Evolutionary conservation across 1,140 invertebrate genomes (phyloP), one percentile per base, ranked within the genome.

Genomic region (Calephelis nemesis): DNA sequence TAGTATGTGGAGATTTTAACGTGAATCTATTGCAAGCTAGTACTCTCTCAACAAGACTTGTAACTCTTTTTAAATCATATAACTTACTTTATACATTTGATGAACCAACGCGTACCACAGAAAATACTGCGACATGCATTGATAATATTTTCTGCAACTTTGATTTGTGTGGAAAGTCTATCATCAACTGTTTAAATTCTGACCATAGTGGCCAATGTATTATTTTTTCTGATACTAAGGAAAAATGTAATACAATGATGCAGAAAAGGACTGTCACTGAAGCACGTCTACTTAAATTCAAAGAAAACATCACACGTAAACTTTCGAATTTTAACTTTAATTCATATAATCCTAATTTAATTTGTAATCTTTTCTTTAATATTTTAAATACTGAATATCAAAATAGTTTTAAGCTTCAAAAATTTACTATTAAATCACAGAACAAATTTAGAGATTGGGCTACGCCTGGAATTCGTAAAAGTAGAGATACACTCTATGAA

Each of bases 331-430:
- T 13, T 15, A 50, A 13, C 15, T 50, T 50, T 50, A 50, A 13
- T 50, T 1, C 2, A 5, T 50, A 7, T 50, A 50, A 15, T 50
- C n/a, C n/a, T n/a, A n/a, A n/a, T n/a, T n/a, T n/a, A n/a, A n/a
- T n/a, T n/a, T n/a, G n/a, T n/a, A n/a, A n/a, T 50, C 13, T 13
- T 7, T 13, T 50, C 15, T 50, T 50, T 7, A 50, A 50, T 50
- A 13, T 50, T 7, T 50, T 50, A 50, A 50, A 50, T 50, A 50
- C n/a, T 13, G 49, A 50, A 50, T 50, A 9, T 50, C 48, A 50
- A 13, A 5, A 50, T 50, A 9, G 12, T 15, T 50, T 13, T 50
- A 50, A 50, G 49, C 4, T 50, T 50, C 49, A 50, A 50, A 13
- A 8, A 1, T 50, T 50, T 50, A 7, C 49, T 50, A 50, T 50